A percentile compares a stretch with the other conserved stretches of the same genome.
Evolutionary conservation across 2,888 invertebrate genomes (phyloP).

Genomic region (Melieria picta): DNA sequence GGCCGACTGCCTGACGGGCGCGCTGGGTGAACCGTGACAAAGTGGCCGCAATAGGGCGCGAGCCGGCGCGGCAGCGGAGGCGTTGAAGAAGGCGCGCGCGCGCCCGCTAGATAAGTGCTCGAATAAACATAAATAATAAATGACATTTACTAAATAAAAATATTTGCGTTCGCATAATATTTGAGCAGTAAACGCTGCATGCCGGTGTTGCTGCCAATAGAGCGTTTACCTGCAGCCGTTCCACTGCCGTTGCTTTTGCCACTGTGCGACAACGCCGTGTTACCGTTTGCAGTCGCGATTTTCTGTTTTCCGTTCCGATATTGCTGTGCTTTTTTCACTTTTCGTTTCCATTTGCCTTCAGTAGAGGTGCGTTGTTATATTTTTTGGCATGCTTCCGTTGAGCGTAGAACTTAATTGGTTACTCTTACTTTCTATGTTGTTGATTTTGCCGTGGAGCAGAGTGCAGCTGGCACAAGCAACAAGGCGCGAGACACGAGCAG

Average conservation of each 20-base stretch:
- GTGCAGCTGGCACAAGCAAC: not conserved
- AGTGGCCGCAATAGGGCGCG: not conserved
- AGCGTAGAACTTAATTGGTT: slow-evolving; percentile 17
- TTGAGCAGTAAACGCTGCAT: slow-evolving; percentile 60
- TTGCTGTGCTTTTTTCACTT: not conserved
- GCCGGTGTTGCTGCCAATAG: slow-evolving; percentile 21
- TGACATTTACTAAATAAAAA: slow-evolving; percentile 64
- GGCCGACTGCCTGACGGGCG: not conserved
- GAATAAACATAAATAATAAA: slow-evolving; percentile 64
- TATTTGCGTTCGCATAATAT: slow-evolving; percentile 64
- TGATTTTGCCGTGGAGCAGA: not conserved
- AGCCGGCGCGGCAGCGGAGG: not conserved
- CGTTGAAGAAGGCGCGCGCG: slow-evolving; percentile 5
- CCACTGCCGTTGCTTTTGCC: not conserved
- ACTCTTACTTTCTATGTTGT: slow-evolving; percentile 19
- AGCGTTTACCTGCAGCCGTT: slow-evolving; percentile 12
- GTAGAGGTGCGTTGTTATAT: slow-evolving; percentile 5
- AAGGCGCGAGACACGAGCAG: not conserved
- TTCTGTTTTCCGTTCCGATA: slow-evolving; percentile 6
- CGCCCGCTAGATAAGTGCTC: slow-evolving; percentile 62
- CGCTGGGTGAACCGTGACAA: not conserved
- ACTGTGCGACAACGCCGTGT: not conserved
- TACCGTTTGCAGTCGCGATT: slow-evolving; percentile 11
- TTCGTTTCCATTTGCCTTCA: slow-evolving; percentile 12
- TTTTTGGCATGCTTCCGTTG: slow-evolving; percentile 20